Conservation (phyloP, 1,140 invertebrate species). For the Microplitis mediator region DNA sequence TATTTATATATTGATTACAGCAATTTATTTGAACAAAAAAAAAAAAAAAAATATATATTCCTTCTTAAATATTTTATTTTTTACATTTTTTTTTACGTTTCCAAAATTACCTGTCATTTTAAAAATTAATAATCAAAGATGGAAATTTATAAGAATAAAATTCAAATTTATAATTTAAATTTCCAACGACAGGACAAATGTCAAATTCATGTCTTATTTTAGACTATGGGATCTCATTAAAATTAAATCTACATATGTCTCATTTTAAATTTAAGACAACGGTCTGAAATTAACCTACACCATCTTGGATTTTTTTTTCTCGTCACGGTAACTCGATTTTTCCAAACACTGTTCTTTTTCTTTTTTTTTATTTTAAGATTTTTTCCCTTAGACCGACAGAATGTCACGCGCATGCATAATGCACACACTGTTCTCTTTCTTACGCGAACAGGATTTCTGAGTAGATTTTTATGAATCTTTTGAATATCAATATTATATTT, state of each 20-base stretch:
- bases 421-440: constrained; percentile 35
- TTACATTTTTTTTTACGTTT: too few relatives aligned
- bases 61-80: too few relatives aligned
- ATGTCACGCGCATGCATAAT: constrained; percentile 34
- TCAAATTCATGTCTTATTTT: neutral
- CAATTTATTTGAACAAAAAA: neutral
- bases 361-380: neutral
- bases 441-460: constrained; percentile 5
- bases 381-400: neutral
- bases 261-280: neutral
- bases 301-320: neutral
- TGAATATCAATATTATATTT: constrained; percentile 11
- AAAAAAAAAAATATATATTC: too few relatives aligned
- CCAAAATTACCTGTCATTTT: too few relatives aligned
- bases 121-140: too few relatives aligned
- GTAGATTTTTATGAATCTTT: neutral
- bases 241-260: neutral
- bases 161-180: too few relatives aligned
- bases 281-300: neutral
- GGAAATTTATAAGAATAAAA: too few relatives aligned
- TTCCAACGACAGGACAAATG: too few relatives aligned
- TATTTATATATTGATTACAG: neutral
- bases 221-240: too few relatives aligned
- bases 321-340: constrained; percentile 18
- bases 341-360: neutral